Conservation (phyloP, 2,888 invertebrate genomes). For the Drosophila demipolita region DNA sequence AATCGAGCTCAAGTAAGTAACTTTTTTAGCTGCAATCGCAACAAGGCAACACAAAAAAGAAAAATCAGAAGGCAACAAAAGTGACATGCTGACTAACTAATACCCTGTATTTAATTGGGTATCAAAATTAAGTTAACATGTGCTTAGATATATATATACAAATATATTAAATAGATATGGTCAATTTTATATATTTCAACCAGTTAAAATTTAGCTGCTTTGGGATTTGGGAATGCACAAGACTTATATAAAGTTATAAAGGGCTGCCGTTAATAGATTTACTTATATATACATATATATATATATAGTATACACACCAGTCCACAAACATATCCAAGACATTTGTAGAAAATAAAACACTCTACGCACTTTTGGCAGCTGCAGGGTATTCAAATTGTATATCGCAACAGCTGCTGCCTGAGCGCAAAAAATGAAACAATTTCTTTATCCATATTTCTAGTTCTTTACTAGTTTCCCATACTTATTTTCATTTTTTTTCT, state of each 20-base stretch:
- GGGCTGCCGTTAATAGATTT: no score
- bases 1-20: constrained; percentile 75
- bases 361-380: not conserved
- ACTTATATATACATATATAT: no score
- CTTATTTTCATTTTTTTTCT: constrained; percentile 1
- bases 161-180: not conserved
- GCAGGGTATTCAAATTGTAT: constrained; percentile 29
- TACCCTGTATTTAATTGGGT: not conserved
- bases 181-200: not conserved
- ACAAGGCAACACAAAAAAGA: constrained; percentile 4
- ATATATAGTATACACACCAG: no score
- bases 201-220: not conserved
- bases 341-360: not conserved
- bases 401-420: constrained; percentile 60
- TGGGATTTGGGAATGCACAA: no score
- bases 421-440: constrained; percentile 49
- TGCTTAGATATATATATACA: no score
- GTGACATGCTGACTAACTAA: not conserved
- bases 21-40: constrained; percentile 51
- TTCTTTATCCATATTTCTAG: constrained; percentile 58
- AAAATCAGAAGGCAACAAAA: not conserved
- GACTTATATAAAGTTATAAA: not conserved
- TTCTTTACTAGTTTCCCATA: constrained; percentile 39
- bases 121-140: not conserved
- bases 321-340: no score